Evolutionary conservation across 1,140 invertebrate species (phyloP).

Genomic region (Papilio aristodemus): DNA sequence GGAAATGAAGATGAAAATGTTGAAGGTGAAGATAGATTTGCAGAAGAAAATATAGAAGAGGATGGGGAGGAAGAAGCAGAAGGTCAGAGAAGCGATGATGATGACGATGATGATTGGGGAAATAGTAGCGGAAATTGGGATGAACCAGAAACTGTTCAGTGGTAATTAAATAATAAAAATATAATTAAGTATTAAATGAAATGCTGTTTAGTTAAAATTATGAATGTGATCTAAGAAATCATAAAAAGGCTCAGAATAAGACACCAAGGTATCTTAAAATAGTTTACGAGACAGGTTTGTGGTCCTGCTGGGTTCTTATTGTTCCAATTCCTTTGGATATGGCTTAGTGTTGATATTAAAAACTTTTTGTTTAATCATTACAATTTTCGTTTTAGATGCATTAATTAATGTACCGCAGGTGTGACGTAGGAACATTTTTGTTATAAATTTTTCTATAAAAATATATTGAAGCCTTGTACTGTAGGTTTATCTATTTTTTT

Average conservation of each 20-base stretch:
- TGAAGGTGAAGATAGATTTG: conserved; percentile 18
- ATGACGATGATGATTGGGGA: conserved; percentile 48
- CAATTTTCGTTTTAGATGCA: neutral
- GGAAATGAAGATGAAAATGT: conserved; percentile 32
- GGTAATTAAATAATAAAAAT: too few species aligned
- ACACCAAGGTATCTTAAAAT: neutral
- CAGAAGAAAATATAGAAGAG: conserved; percentile 26
- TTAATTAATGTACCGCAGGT: neutral
- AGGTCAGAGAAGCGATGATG: conserved; percentile 13
- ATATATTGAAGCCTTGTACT: neutral
- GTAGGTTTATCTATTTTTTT: neutral
- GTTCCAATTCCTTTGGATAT: too few species aligned
- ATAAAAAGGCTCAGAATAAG: too few species aligned
- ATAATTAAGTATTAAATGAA: too few species aligned
- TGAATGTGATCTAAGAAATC: too few species aligned
- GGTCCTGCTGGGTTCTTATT: neutral
- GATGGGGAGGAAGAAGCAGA: conserved; percentile 28
- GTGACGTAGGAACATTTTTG: neutral
- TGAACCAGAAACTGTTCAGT: conserved; percentile 35
- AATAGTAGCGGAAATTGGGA: conserved; percentile 53
- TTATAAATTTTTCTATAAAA: too few species aligned
- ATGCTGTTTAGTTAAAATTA: too few species aligned
- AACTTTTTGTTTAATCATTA: neutral
- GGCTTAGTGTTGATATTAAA: too few species aligned
- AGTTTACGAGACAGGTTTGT: neutral